Percentiles rank a stretch among this genome's conserved stretches.
Conservation (phyloP, 2,888 invertebrate species). For the Ornithoptera priamus region DNA sequence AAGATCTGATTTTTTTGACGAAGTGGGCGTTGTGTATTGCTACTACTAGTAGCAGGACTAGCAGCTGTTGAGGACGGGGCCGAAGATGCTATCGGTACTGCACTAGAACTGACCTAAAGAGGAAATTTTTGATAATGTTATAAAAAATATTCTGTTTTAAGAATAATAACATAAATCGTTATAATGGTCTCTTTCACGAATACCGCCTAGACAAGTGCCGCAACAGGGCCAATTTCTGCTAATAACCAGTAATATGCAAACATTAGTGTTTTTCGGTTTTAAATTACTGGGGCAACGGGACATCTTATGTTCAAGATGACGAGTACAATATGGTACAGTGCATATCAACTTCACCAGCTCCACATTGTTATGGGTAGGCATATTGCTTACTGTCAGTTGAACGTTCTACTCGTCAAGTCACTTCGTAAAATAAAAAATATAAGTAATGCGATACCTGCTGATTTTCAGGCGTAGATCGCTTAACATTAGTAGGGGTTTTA, state of each 20-base stretch:
- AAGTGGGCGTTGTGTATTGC: conserved; percentile 81
- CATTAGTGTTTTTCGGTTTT: too few relatives aligned
- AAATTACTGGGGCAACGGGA: too few relatives aligned
- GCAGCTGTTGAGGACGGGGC: conserved; percentile 58
- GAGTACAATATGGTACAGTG: too few relatives aligned
- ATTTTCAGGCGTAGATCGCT: conserved; percentile 74
- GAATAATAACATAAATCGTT: not conserved
- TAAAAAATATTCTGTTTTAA: not conserved
- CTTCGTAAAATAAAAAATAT: not conserved
- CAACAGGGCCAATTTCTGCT: too few relatives aligned
- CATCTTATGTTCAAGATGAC: too few relatives aligned
- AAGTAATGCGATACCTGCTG: conserved; percentile 59
- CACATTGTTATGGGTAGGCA: too few relatives aligned
- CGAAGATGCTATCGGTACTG: conserved; percentile 73
- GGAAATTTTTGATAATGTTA: not conserved
- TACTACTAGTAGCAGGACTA: conserved; percentile 54
- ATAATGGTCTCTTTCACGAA: too few relatives aligned
- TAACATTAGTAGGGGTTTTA: conserved; percentile 82
- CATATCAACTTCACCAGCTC: too few relatives aligned
- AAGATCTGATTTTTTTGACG: conserved; percentile 93
- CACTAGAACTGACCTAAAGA: conserved; percentile 79
- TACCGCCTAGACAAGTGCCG: too few relatives aligned
- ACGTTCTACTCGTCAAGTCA: too few relatives aligned
- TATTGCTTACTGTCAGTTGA: too few relatives aligned
- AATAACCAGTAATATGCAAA: too few relatives aligned